Evolutionary conservation across 1,140 invertebrate genomes (phyloP), one percentile per base, ranked within the genome.

Genomic region (Heliothis virescens): DNA sequence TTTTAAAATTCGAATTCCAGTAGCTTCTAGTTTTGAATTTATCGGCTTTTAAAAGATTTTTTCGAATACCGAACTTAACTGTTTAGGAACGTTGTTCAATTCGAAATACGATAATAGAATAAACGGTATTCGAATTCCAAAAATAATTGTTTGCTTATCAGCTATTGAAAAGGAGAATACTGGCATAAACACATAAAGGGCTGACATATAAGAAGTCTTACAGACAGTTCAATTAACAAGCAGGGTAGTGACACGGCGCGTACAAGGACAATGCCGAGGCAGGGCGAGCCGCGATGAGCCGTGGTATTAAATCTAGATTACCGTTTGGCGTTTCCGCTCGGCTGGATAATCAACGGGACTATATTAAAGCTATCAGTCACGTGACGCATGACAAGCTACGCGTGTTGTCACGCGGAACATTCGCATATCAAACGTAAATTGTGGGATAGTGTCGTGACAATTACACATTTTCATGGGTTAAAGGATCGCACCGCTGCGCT

Each of bases 301-400:
- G 83, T 85, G 90, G 90, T 91, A 93, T 94, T 94, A 94, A 93
- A 93, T 93, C 93, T 92, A 94, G 93, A 92, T 94, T 94, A 93
- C 87, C 89, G 89, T 91, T 90, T 89, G 92, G 88, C 90, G 86
- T 92, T 92, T 92, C 89, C 90, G 89, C 89, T 86, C 87, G 80
- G 85, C 82, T 87, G 91, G 88, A 92, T 92, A 93, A 94, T 94
- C 92, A 92, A 91, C 92, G 88, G 88, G 90, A 91, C 91, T 91
- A 89, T 93, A 93, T 93, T 94, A 92, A 93, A 91, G 88, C 92
- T 93, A 92, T 94, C 92, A 90, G 87, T 93, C 91, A 91, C 88
- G 85, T 87, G 87, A 87, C 87, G 89, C 87, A 88, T 92, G 88
- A 90, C 90, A 88, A 84, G 82, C 79, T 81, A 86, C 80, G 81